Evolutionary conservation across 2,888 invertebrate genomes (phyloP).

Genomic region (Apamea epomidion): DNA sequence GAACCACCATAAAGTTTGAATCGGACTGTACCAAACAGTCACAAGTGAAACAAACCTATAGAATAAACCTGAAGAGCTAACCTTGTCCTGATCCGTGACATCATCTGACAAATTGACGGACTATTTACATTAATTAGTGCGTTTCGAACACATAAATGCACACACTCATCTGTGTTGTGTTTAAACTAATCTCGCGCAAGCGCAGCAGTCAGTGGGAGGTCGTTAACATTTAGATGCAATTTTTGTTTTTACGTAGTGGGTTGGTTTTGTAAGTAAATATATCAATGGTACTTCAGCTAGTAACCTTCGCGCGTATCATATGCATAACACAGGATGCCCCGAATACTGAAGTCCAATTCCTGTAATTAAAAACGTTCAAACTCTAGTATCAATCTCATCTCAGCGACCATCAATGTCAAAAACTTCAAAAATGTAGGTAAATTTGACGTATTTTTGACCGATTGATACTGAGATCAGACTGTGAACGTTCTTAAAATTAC

Average conservation of each 20-base stretch:
- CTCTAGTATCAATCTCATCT: no score
- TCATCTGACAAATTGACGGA: constrained; percentile 74
- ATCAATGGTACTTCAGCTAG: background rate
- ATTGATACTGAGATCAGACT: no score
- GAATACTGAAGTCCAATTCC: background rate
- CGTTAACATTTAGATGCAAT: constrained; percentile 24
- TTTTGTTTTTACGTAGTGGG: background rate
- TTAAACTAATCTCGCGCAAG: constrained; percentile 20
- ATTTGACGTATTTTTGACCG: no score
- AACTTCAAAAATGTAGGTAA: no score
- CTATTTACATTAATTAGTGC: constrained; percentile 67
- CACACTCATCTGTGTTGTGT: constrained; percentile 13
- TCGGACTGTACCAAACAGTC: background rate
- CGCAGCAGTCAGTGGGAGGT: constrained; percentile 27
- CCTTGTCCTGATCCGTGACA: constrained; percentile 78
- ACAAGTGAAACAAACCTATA: constrained; percentile 39
- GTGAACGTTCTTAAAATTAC: no score
- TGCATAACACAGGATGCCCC: background rate
- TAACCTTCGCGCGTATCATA: background rate
- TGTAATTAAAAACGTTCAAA: no score
- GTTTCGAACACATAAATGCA: constrained; percentile 44
- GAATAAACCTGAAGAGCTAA: constrained; percentile 63
- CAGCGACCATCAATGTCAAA: no score
- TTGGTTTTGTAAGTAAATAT: background rate
- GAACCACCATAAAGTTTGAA: background rate